phyloP scores from a whole-genome alignment of 2,797 vertebrate species.

The Pangasius sanitwongsei region DNA sequence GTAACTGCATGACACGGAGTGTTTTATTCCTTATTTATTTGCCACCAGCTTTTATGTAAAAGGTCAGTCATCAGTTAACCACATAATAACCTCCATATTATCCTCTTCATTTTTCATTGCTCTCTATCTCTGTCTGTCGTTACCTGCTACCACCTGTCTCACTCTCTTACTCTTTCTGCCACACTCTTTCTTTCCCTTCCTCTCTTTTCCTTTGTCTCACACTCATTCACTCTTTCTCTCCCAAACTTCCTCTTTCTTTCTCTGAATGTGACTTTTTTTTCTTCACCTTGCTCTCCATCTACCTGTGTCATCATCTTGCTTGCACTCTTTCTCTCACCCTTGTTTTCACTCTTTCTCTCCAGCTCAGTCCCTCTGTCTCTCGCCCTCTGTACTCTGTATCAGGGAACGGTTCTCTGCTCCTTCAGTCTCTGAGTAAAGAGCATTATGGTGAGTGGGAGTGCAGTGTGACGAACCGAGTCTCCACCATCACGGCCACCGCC shows the following conservation, averaged over 20 bases:
- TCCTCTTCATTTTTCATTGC: not conserved
- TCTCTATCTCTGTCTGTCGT: not conserved
- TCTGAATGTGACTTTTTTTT: not conserved
- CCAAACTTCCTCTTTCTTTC: not conserved
- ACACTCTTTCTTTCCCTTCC: not conserved
- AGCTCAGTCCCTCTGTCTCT: constrained; percentile 75
- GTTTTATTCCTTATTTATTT: not conserved
- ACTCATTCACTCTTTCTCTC: not conserved
- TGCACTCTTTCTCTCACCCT: not conserved
- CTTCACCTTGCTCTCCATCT: not conserved
- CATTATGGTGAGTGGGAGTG: constrained; percentile 92
- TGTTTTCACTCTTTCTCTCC: constrained; percentile 18
- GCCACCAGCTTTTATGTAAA: not conserved
- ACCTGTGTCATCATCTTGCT: not conserved
- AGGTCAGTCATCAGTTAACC: not conserved
- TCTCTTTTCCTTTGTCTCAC: not conserved
- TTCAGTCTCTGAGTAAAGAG: constrained; percentile 85
- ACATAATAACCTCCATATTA: not conserved
- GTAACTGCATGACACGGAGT: not conserved
- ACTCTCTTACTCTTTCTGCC: not conserved
- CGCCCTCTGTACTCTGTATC: constrained; percentile 72
- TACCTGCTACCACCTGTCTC: not conserved
- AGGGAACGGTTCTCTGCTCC: constrained; percentile 81
- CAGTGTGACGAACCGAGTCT: constrained; percentile 79
- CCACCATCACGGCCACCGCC: constrained; percentile 75